Base-by-base conservation (phyloP, 2,113 vertebrate species). In the Columba janthina region DNA sequence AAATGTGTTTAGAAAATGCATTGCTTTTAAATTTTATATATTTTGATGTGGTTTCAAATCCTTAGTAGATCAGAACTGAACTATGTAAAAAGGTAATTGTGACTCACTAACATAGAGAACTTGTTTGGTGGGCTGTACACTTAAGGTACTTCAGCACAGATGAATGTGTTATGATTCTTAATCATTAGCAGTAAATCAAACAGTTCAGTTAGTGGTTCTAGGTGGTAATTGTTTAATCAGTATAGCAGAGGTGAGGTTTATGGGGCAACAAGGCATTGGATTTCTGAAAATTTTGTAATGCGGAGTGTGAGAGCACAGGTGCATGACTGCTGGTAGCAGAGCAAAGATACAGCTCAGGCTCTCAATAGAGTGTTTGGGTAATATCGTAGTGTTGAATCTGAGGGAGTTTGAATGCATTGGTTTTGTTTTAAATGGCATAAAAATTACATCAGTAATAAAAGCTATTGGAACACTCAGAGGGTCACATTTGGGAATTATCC, bases 261-360 rank as follows among this genome's bases (percentile, higher is more conserved):
- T 81, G 53, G 31, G 17, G 50, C 25, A 50, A 15, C n/a, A 73
- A n/a, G 36, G 25, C 70, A 22, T 0, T 58, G 15, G 28, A 76
- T 61, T 94, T 50, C 31, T 88, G 40, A 36, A 40, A 13, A n/a
- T 36, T 56, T 75, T 72, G 34, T 61, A 18, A 29, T 44, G 38
- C 31, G 34, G 6, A 5, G 15, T 29, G 8, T 50, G 61, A 36
- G 44, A 65, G 57, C n/a, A 42, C 25, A 18, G 0, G 0, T 72
- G 42, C 36, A 1, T 61, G 22, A 8, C 69, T 54, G 29, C 48
- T 84, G 61, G 34, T 81, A 31, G 25, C 29, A 53, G 36, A 60
- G 53, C 83, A 69, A 26, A 56, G 65, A 7, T 31, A 11, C 10
- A 79, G 50, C 64, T 81, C 38, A 38, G 38, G 36, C 60, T 89